These are phyloP conservation scores for Trichechus manatus DNA, from an alignment of 2,113 vertebrate genomes.

Conservation along the genomic window DNA sequence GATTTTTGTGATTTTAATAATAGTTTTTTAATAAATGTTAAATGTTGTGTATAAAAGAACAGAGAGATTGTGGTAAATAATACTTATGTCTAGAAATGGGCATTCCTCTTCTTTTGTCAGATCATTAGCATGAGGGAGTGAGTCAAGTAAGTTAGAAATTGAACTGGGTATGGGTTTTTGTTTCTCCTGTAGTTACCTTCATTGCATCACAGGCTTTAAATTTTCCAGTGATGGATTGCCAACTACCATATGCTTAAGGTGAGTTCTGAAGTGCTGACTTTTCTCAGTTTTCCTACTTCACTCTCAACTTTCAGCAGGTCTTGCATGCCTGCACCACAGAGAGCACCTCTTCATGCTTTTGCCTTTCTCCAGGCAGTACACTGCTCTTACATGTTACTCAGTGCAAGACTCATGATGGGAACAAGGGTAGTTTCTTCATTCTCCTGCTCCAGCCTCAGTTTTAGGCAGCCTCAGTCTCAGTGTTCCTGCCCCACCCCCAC, in stretches of 20 bases:
- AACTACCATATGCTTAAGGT: not conserved
- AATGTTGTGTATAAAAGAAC: not conserved
- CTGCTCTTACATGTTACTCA: not conserved
- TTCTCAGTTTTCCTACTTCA: not conserved
- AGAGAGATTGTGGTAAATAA: not conserved
- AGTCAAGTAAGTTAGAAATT: not conserved
- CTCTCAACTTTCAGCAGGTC: not conserved
- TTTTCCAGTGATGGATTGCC: not conserved
- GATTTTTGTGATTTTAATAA: not conserved
- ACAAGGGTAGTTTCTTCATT: not conserved
- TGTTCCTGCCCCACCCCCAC: not conserved
- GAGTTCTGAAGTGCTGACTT: not conserved
- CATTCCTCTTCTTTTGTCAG: not conserved
- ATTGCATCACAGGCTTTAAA: not conserved
- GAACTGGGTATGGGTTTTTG: not conserved
- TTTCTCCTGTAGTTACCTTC: not conserved
- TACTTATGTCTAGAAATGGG: not conserved
- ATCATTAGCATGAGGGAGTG: not conserved
- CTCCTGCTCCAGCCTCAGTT: not conserved
- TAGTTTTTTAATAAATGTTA: not conserved
- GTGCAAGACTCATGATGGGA: not conserved
- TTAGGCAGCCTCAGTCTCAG: not conserved
- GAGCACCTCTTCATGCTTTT: not conserved
- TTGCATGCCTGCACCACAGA: not conserved
- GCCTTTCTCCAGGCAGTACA: not conserved